phyloP scores from a whole-genome alignment of 2,888 invertebrate species.

The Hemithea aestivaria region DNA sequence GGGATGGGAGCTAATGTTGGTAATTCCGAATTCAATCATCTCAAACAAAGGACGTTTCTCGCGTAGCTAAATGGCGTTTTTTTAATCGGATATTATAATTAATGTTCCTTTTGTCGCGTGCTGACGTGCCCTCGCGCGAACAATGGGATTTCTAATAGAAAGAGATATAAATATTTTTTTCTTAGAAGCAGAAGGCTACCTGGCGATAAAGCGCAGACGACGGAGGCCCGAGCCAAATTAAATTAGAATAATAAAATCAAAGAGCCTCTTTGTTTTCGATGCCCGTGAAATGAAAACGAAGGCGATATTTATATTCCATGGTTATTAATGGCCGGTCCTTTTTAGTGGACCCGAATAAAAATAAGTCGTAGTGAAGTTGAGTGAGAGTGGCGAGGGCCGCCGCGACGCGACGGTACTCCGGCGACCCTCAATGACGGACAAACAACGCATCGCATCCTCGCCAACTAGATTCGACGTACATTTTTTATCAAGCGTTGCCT shows the following conservation, averaged over 20 bases:
- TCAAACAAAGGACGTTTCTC: slow-evolving; percentile 74
- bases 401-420: slow-evolving; percentile 39
- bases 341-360: slow-evolving; percentile 20
- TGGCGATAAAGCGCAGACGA: slow-evolving; percentile 74
- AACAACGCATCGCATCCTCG: slow-evolving; percentile 36
- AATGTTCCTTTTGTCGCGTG: slow-evolving; percentile 80
- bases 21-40: slow-evolving; percentile 76
- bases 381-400: slow-evolving; percentile 35
- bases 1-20: slow-evolving; percentile 64
- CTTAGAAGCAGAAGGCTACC: slow-evolving; percentile 73
- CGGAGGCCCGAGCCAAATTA: slow-evolving; percentile 62
- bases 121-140: slow-evolving; percentile 77
- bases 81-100: slow-evolving; percentile 81
- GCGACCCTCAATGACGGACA: slow-evolving; percentile 50
- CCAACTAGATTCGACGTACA: slow-evolving; percentile 62
- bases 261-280: slow-evolving; percentile 51
- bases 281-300: slow-evolving; percentile 32
- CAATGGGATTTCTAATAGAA: slow-evolving; percentile 77
- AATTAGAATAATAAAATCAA: slow-evolving; percentile 73
- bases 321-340: slow-evolving; percentile 29
- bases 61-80: slow-evolving; percentile 74
- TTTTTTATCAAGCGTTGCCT: slow-evolving; percentile 66
- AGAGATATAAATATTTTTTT: slow-evolving; percentile 76
- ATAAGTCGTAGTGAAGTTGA: slow-evolving; percentile 23
- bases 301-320: slow-evolving; percentile 30